A percentile compares a stretch with the other conserved stretches of the same genome.
Conservation (phyloP, 2,888 invertebrate genomes). For the Ischnura elegans region DNA sequence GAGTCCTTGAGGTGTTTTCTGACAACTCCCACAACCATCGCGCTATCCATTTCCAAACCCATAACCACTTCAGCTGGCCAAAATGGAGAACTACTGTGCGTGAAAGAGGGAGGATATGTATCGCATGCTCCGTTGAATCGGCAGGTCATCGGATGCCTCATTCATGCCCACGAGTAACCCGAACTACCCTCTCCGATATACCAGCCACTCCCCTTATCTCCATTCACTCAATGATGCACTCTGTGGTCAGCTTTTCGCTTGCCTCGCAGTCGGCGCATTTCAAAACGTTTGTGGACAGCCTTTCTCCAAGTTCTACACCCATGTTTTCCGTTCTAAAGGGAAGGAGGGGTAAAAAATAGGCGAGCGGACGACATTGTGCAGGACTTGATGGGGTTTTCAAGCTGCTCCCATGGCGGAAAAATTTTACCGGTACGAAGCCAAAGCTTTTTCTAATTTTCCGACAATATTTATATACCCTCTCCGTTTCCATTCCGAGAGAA, state of each 20-base stretch:
- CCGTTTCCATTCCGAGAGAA: background rate
- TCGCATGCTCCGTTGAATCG: slow-evolving; percentile 15
- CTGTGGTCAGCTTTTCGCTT: background rate
- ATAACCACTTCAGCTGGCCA: background rate
- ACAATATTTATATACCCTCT: background rate
- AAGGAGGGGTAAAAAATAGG: background rate
- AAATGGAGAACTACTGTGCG: background rate
- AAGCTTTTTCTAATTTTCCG: background rate
- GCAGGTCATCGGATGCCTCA: background rate
- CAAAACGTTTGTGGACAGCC: background rate
- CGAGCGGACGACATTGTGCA: background rate
- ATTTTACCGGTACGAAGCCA: background rate
- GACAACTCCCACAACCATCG: background rate
- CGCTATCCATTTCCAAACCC: background rate
- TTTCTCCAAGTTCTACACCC: background rate
- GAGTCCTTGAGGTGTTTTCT: background rate
- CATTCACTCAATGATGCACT: background rate
- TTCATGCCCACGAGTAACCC: background rate
- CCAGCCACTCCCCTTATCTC: background rate
- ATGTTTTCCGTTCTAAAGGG: background rate
- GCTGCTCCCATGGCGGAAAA: background rate
- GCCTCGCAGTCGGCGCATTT: background rate
- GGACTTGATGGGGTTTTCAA: background rate
- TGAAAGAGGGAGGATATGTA: background rate
- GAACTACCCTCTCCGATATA: background rate